Conservation (phyloP, 2,888 invertebrate species). For the Acanthopleura granulata region DNA sequence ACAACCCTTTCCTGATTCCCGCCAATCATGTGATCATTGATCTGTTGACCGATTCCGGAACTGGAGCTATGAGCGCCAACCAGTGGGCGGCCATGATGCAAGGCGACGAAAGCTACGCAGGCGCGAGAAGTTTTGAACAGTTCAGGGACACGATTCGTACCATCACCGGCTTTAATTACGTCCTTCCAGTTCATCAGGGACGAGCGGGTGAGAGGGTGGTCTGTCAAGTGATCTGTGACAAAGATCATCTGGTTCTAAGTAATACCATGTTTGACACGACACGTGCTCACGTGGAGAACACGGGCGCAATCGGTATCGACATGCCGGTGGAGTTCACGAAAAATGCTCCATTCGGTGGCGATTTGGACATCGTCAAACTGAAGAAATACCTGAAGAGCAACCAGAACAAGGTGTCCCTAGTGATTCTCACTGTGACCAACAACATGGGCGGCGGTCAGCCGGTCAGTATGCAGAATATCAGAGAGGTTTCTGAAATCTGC, state of each 20-base stretch:
- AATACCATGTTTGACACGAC: conserved; percentile 31
- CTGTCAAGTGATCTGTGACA: conserved; percentile 10
- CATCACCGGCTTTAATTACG: conserved; percentile 18
- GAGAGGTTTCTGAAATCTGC: conserved; percentile 17
- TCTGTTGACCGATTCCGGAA: conserved; percentile 9
- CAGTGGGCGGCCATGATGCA: conserved; percentile 18
- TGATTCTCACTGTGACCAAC: conserved; percentile 25
- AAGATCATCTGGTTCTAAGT: conserved; percentile 19
- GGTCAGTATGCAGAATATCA: conserved; percentile 29
- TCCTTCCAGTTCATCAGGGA: conserved; percentile 30
- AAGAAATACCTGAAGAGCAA: neutral
- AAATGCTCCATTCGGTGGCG: conserved; percentile 19
- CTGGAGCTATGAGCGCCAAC: conserved; percentile 12
- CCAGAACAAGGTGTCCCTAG: conserved; percentile 8
- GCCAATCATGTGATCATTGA: conserved; percentile 13
- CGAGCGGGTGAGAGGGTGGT: conserved; percentile 26
- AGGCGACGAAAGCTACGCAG: conserved; percentile 23
- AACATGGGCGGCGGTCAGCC: conserved; percentile 24
- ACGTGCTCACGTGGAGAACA: conserved; percentile 11
- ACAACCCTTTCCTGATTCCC: neutral
- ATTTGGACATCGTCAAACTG: conserved; percentile 24
- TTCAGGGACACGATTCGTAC: neutral
- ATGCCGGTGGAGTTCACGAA: neutral
- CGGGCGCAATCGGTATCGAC: conserved; percentile 16
- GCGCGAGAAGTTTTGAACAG: conserved; percentile 1